Evolutionary conservation across 2,113 vertebrate genomes (phyloP).

Genomic region (Machaerirhynchus nigripectus): DNA sequence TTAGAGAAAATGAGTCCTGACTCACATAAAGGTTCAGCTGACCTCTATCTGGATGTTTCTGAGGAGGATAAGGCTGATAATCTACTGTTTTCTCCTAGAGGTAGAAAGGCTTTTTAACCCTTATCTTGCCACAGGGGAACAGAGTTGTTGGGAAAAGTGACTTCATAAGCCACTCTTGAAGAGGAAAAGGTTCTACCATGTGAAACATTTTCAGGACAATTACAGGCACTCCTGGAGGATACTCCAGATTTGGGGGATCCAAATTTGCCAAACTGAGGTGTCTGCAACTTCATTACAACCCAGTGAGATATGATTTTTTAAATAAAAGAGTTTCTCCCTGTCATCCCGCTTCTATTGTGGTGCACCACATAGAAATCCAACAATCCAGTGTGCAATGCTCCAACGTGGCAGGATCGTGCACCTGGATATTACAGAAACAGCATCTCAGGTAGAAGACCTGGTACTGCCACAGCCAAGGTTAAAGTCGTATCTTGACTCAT

Average conservation of each 20-base stretch:
- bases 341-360: neutral
- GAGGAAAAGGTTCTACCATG: neutral
- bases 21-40: neutral
- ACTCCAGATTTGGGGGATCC: neutral
- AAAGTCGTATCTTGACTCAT: neutral
- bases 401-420: fast-evolving
- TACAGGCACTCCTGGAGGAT: neutral
- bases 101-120: neutral
- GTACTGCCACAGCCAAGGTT: neutral
- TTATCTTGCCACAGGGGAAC: neutral
- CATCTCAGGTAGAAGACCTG: neutral
- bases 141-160: neutral
- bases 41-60: neutral
- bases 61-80: neutral
- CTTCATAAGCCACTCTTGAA: neutral
- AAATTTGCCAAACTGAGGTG: neutral
- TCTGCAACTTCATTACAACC: neutral
- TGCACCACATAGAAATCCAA: neutral
- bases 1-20: conserved; percentile 29
- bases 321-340: neutral
- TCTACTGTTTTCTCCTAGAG: neutral
- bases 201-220: neutral
- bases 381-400: neutral
- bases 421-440: neutral
- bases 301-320: neutral